phyloP scores from a whole-genome alignment of 2,888 invertebrate genomes.

The Graphium colonna region DNA sequence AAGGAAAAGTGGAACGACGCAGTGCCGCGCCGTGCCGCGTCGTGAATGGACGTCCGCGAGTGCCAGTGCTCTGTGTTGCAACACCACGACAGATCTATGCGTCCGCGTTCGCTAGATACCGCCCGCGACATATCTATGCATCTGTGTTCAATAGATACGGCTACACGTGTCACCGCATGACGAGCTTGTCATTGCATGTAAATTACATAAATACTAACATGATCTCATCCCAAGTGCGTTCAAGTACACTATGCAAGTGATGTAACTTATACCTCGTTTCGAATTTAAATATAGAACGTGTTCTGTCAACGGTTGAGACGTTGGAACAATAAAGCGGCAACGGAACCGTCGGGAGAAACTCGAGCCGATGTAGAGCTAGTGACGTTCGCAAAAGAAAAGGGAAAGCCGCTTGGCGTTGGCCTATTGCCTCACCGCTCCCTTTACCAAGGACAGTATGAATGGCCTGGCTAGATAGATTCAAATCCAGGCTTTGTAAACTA shows the following conservation, averaged over 20 bases:
- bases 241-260: constrained; percentile 10
- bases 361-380: constrained; percentile 23
- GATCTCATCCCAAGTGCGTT: constrained; percentile 17
- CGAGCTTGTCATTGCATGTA: constrained; percentile 7
- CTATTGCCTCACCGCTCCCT: constrained; percentile 30
- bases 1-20: constrained; percentile 78
- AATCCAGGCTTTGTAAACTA: too few species aligned
- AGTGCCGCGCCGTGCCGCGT: constrained; percentile 46
- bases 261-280: too few species aligned
- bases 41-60: constrained; percentile 73
- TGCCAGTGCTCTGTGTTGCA: constrained; percentile 73
- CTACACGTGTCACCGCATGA: constrained; percentile 22
- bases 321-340: constrained; percentile 5
- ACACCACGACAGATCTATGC: too few species aligned
- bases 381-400: constrained; percentile 42
- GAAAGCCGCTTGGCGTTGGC: constrained; percentile 51
- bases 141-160: too few species aligned
- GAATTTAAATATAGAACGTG: too few species aligned
- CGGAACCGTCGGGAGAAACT: constrained; percentile 8
- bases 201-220: constrained; percentile 20
- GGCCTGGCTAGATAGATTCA: too few species aligned
- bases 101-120: too few species aligned
- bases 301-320: too few species aligned
- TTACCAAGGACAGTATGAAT: constrained; percentile 28
- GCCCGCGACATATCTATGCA: too few species aligned